Base-by-base conservation (phyloP, 2,888 invertebrate species). In the Chirona hameri region DNA sequence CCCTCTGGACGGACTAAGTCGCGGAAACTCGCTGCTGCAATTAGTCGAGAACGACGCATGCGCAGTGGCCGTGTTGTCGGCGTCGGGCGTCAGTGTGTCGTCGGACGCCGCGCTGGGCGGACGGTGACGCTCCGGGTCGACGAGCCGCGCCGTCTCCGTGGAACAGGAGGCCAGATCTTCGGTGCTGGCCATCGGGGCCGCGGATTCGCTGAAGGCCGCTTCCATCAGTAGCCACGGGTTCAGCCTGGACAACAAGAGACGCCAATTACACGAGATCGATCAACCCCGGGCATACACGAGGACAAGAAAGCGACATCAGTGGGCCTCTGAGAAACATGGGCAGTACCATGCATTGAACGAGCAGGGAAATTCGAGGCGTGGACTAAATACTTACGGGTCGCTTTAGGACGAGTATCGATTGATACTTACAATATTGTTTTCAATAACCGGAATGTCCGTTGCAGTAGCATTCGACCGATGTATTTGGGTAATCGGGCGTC, bases 1-100 rank as follows among this genome's bases (percentile, higher is more conserved):
- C 76, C 9, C 76, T 10, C 39, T n/a, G 39, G 76, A 27, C 76
- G 76, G 76, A 46, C 76, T 76, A 12, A 76, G 39, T 1, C 76
- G 76, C 76, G 76, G 76, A 76, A 76, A 76, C 76, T 76, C 76
- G 76, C 39, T 46, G 76, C 76, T 76, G 18, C 52, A 52, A 52
- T 46, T 46, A 39, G 39, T 46, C 76, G 76, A 76, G 39, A 46
- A 31, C 76, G 76, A 76, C 39, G 76, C 76, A 46, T 39, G 39
- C 76, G 76, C 39, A 72, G 39, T 39, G 46, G 27, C 24, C n/a
- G 69, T 7, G n/a, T 21, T 15, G 72, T 15, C 31, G 72, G 39
- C 76, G 76, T 14, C 21, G 21, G 39, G 31, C 76, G 76, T 31
- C 76, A 72, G 72, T 31, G 18, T 31, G 72, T 18, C 31, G 15